Conservation (phyloP, 2,797 vertebrate genomes). For the Amblyopsis hoosieri region DNA sequence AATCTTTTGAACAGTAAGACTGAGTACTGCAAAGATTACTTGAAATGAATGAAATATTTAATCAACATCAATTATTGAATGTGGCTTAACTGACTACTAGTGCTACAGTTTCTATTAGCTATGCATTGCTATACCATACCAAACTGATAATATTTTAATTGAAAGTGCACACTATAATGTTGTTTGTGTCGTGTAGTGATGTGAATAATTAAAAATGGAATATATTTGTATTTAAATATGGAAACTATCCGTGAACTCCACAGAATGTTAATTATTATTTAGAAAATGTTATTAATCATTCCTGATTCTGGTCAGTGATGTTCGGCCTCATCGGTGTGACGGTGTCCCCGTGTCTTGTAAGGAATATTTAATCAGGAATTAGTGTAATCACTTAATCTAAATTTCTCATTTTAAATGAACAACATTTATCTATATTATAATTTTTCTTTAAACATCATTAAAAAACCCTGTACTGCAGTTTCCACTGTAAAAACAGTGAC, state of each 20-base stretch:
- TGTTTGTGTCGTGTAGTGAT: conserved; percentile 31
- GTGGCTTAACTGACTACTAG: too few species aligned
- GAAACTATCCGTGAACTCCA: conserved; percentile 12
- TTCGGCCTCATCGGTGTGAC: background rate
- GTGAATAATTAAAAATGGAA: conserved; percentile 42
- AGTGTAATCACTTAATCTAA: background rate
- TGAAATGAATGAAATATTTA: too few species aligned
- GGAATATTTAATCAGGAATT: background rate
- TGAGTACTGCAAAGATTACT: too few species aligned
- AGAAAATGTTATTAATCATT: conserved; percentile 16
- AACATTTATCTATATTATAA: too few species aligned
- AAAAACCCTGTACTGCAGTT: too few species aligned
- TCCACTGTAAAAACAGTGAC: too few species aligned
- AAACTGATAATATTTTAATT: conserved; percentile 37
- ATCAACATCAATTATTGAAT: too few species aligned
- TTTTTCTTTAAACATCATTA: too few species aligned
- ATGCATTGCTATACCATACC: conserved; percentile 17
- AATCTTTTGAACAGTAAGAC: too few species aligned
- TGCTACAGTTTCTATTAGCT: background rate
- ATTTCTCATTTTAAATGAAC: background rate
- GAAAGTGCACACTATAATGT: conserved; percentile 27
- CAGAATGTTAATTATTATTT: conserved; percentile 4
- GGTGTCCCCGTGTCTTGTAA: background rate
- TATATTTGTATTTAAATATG: conserved; percentile 19
- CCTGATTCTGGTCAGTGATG: conserved; percentile 12